Percentiles rank a stretch among this genome's conserved stretches.
Conservation (phyloP, 2,797 vertebrate genomes). For the Loris lydekkerianus region DNA sequence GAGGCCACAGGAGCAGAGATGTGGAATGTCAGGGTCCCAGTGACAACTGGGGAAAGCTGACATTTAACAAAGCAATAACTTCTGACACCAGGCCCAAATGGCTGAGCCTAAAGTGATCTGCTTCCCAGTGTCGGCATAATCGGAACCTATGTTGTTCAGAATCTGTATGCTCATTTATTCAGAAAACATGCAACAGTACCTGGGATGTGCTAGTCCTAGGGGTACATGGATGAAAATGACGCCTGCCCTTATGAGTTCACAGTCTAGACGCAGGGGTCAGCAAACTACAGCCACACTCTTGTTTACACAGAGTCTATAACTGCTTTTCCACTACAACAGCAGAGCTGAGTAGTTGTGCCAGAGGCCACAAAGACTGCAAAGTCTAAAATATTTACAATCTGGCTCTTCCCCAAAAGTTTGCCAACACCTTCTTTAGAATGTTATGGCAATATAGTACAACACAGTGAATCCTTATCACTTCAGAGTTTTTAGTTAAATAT, state of each 20-base stretch:
- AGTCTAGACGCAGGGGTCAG: background rate
- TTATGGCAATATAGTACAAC: background rate
- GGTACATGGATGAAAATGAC: background rate
- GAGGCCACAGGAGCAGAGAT: background rate
- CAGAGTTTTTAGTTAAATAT: conserved; percentile 13
- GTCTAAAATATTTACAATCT: background rate
- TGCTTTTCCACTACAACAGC: background rate
- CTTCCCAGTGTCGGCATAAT: background rate
- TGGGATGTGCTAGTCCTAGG: background rate
- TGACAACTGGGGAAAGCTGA: background rate
- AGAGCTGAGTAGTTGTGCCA: background rate
- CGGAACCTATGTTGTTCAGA: background rate
- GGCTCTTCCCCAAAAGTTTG: background rate
- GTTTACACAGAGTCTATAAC: background rate
- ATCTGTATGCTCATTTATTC: background rate
- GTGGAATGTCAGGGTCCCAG: background rate
- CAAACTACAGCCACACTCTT: background rate
- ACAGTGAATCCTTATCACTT: conserved; percentile 3
- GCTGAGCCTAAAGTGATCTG: background rate
- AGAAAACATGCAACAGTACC: background rate
- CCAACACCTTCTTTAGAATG: background rate
- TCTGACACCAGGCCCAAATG: background rate
- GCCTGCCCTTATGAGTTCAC: background rate
- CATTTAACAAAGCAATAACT: background rate
- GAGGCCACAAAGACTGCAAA: background rate